Conservation (phyloP, 1,140 invertebrate species). For the Cotesia vestalis region DNA sequence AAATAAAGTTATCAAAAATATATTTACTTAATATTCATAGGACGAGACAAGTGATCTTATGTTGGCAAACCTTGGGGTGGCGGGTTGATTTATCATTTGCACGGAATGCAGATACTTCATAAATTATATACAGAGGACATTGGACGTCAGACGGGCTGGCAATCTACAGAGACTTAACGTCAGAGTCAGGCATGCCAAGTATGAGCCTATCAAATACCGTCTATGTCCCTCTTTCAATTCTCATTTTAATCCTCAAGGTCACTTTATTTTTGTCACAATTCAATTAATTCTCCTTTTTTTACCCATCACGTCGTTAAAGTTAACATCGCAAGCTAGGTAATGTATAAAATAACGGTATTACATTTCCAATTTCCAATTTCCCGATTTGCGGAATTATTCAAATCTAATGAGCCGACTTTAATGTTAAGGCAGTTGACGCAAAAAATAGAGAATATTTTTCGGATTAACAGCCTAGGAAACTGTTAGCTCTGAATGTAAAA, state of each 20-base stretch:
- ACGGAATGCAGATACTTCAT: constrained; percentile 64
- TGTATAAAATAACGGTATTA: too few species aligned
- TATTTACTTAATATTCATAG: not conserved
- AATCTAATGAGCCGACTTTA: not conserved
- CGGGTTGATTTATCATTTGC: constrained; percentile 63
- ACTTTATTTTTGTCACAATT: constrained; percentile 19
- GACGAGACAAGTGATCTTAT: not conserved
- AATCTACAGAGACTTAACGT: constrained; percentile 49
- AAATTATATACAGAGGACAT: constrained; percentile 63
- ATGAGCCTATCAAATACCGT: constrained; percentile 56
- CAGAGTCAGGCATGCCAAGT: constrained; percentile 56
- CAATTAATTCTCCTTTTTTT: not conserved
- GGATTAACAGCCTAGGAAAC: not conserved
- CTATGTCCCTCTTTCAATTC: constrained; percentile 5
- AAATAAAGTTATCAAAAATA: too few species aligned
- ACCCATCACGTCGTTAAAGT: not conserved
- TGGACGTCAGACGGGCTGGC: constrained; percentile 54
- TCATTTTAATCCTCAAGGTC: not conserved
- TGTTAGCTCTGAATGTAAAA: not conserved
- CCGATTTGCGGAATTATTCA: too few species aligned
- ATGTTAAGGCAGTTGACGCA: not conserved
- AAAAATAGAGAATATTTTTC: not conserved
- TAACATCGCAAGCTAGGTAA: too few species aligned
- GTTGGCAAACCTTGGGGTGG: constrained; percentile 46
- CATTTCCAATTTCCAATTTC: too few species aligned